Evolutionary conservation across 2,797 vertebrate genomes (phyloP), one percentile per base, ranked within the genome.

Genomic region (Triplophysa bombifrons): DNA sequence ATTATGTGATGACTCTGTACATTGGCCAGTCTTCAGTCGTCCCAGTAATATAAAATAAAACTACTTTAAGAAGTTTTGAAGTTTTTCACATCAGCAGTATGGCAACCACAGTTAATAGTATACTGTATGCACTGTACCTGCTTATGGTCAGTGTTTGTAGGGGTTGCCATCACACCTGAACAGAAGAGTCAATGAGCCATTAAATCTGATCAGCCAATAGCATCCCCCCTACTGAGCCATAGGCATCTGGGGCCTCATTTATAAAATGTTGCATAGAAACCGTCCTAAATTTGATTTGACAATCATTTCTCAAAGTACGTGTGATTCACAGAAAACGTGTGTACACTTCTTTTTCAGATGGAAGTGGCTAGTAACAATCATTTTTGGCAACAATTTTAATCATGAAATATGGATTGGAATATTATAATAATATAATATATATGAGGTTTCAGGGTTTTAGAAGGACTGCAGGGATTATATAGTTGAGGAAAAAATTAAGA

Each of bases 141-240:
- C 6, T 77, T 20, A 17, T 46, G 41, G n/a, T n/a, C 22, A 46
- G 60, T 48, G 48, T 61, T 51, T 16, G 14, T 48, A 27, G 12
- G 11, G 51, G 63, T 58, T 60, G 27, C 72, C 44, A 74, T 53
- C 51, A 70, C 72, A 81, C 68, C 14, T 73, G 75, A 81, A 44
- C 20, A 68, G 48, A 48, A n/a, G 14, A 80, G 41, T 79, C 63
- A 83, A 68, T 68, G 82, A 80, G 53, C 46, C 60, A 61, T 81
- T 78, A 79, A 79, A 78, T 75, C 78, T 51, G 71, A 72, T 34
- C 55, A 58, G n/a, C 46, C 11, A 19, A 56, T 27, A 44, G 44
- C 19, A 50, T 66, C 60, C 81, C 71, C 61, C 84, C 61, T 51
- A 38, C 84, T 56, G 73, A 74, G 81, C 51, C 76, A 78, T 17